phyloP scores from a whole-genome alignment of 2,113 vertebrate genomes.

The Neolamprologus devosi region DNA sequence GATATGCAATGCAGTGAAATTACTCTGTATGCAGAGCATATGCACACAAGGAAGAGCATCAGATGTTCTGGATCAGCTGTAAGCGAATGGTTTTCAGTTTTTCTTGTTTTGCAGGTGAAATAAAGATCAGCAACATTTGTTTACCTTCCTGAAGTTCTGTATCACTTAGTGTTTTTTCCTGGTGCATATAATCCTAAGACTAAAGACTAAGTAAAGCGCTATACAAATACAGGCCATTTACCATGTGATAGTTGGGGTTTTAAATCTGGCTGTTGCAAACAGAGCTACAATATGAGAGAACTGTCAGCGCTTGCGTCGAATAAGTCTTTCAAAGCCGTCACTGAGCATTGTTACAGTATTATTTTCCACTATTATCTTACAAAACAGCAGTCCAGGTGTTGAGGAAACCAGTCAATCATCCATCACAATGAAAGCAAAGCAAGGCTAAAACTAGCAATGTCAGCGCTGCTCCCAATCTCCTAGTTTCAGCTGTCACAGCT shows the following conservation, averaged over 20 bases:
- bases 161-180: background rate
- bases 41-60: background rate
- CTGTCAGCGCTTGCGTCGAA: background rate
- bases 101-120: background rate
- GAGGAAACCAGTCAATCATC: slow-evolving; percentile 40
- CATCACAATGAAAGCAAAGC: background rate
- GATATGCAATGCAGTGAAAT: background rate
- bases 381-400: slow-evolving; percentile 37
- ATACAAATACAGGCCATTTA: background rate
- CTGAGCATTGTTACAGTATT: slow-evolving; percentile 8
- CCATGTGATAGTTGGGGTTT: slow-evolving; percentile 4
- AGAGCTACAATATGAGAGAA: background rate
- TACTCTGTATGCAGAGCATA: background rate
- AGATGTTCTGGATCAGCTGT: background rate
- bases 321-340: slow-evolving; percentile 1
- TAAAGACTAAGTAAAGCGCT: background rate
- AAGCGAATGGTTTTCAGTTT: background rate
- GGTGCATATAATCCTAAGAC: background rate
- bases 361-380: slow-evolving; percentile 34
- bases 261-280: background rate
- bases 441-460: slow-evolving; percentile 16
- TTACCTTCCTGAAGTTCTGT: background rate
- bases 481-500: slow-evolving; percentile 24
- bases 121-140: background rate
- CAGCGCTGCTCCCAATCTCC: slow-evolving; percentile 41